Percentiles rank a stretch among this genome's conserved stretches.
These are phyloP conservation scores for Oryzias melastigma DNA, from an alignment of 2,113 vertebrate species.

Conservation along the genomic window DNA sequence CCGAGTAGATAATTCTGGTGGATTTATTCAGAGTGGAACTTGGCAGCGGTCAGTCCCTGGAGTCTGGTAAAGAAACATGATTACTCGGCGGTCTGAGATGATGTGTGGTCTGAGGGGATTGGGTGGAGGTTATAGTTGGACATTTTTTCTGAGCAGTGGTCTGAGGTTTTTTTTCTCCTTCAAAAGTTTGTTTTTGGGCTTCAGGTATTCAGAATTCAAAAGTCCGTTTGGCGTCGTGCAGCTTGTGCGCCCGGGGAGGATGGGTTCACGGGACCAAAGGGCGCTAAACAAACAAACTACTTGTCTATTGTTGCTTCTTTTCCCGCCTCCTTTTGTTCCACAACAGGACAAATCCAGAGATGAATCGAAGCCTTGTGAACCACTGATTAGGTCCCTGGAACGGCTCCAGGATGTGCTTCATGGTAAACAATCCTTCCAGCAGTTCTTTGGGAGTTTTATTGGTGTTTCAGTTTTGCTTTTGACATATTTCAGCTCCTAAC, in stretches of 20 bases:
- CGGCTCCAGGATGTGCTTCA: constrained; percentile 77
- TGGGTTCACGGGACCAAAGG: constrained; percentile 14
- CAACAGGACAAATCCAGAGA: constrained; percentile 68
- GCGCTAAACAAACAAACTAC: constrained; percentile 47
- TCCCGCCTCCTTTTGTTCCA: constrained; percentile 24
- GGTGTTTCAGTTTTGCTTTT: neutral
- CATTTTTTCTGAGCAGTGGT: constrained; percentile 14
- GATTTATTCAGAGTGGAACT: constrained; percentile 52
- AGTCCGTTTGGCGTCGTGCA: constrained; percentile 8
- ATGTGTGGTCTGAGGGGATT: constrained; percentile 54
- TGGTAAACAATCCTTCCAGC: constrained; percentile 66
- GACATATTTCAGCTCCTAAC: constrained; percentile 71
- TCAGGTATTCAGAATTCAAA: constrained; percentile 15
- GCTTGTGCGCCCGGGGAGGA: constrained; percentile 18
- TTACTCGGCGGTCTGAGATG: constrained; percentile 43
- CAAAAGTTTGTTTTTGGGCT: constrained; percentile 1
- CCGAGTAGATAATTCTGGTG: constrained; percentile 35
- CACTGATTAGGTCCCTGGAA: constrained; percentile 72
- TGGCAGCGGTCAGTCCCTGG: constrained; percentile 60
- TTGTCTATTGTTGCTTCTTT: constrained; percentile 28
- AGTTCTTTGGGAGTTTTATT: neutral
- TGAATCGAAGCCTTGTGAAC: constrained; percentile 49
- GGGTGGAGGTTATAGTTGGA: constrained; percentile 11
- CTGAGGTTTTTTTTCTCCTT: constrained; percentile 2
- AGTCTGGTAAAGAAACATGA: constrained; percentile 34